Evolutionary conservation across 1,140 invertebrate species (phyloP).

Genomic region (Oncopeltus fasciatus): DNA sequence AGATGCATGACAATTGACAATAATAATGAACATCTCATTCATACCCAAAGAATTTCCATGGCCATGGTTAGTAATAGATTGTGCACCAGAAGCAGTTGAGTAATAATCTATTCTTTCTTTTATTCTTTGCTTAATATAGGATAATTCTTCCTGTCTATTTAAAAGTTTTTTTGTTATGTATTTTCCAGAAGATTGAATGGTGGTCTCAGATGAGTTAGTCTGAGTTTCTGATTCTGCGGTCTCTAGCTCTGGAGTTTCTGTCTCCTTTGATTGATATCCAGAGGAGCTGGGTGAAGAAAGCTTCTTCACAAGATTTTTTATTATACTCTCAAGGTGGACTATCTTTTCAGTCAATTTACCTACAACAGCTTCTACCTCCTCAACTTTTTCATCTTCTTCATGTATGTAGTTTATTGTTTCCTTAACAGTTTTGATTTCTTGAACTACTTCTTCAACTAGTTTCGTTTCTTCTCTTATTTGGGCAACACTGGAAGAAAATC

Average conservation of each 20-base stretch:
- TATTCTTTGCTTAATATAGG: neutral
- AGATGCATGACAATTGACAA: too few relatives aligned
- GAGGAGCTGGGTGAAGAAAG: neutral
- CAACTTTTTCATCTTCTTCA: conserved; percentile 9
- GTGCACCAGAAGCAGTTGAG: too few relatives aligned
- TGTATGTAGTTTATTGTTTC: conserved; percentile 4
- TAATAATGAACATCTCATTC: too few relatives aligned
- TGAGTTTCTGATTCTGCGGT: neutral
- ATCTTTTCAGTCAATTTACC: conserved; percentile 17
- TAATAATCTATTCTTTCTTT: too few relatives aligned
- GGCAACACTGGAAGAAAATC: neutral
- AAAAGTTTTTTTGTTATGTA: neutral
- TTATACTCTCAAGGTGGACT: conserved; percentile 11
- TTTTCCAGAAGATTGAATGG: neutral
- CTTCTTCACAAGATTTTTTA: conserved; percentile 13
- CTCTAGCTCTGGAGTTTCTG: neutral
- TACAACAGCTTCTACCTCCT: conserved; percentile 12
- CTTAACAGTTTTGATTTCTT: conserved; percentile 11
- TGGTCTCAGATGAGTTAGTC: conserved; percentile 6
- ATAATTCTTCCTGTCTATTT: neutral
- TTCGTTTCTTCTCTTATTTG: conserved; percentile 7
- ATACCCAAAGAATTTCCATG: too few relatives aligned
- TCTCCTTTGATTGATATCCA: neutral
- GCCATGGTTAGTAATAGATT: too few relatives aligned
- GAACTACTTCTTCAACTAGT: conserved; percentile 7